Base-by-base conservation (phyloP, 2,113 vertebrate species). In the Tichodroma muraria region DNA sequence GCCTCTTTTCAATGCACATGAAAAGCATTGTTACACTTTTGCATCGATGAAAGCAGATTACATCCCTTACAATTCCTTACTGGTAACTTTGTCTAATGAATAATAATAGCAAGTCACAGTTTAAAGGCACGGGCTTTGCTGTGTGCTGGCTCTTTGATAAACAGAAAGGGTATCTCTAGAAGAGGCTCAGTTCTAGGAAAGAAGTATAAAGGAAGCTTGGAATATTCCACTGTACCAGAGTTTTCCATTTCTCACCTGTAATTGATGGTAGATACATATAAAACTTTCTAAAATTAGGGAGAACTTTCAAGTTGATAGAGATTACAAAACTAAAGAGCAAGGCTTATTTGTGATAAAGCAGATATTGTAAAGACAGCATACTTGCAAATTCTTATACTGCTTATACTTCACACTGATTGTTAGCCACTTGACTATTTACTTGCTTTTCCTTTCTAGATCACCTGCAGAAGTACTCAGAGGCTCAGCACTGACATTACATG, bases 11-110 rank as follows among this genome's bases (percentile, higher is more conserved):
- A 80, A 52, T 52, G 54, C 70, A 54, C 50, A 77, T 54, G 37
- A 94, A 94, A 94, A 94, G 18, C 57, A 76, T 6, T 89, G 49
- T 79, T 94, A 94, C 70, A 94, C 40, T 82, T 82, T 11, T 76
- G 59, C 52, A 76, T 10, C 70, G 87, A 91, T 77, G 59, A 88
- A 95, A 94, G 50, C 45, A 94, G 78, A 93, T 91, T 80, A 92
- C 42, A 83, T 19, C 13, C 59, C 42, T 47, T 61, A 65, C 13
- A 85, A 92, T 44, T 85, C 73, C 35, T 90, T 57, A 91, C 24
- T 59, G 30, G 53, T 57, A 89, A 82, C 57, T 85, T 56, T 88
- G 63, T 28, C 75, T 80, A 59, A 94, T 50, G 40, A 90, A 81
- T 50, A 95, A 68, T 18, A 96, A 68, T 30, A 90, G 52, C 47